Evolutionary conservation across 2,888 invertebrate species (phyloP).

Genomic region (Lithophane socia): DNA sequence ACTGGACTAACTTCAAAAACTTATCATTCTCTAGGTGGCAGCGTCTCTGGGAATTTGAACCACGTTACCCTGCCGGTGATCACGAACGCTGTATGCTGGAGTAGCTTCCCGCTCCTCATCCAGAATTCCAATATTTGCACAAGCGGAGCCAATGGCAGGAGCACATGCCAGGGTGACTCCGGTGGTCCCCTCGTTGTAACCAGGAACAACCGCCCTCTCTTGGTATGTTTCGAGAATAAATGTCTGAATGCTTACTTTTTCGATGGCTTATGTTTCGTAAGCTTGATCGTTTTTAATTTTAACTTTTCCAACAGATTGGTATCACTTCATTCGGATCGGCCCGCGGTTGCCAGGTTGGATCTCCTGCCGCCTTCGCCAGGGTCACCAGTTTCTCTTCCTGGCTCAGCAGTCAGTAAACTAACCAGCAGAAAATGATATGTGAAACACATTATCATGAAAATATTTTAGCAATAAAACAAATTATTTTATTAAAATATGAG

Average conservation of each 20-base stretch:
- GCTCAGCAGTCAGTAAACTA: slow-evolving; percentile 49
- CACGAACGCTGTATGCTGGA: slow-evolving; percentile 16
- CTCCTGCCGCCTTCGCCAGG: slow-evolving; percentile 72
- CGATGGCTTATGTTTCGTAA: not conserved
- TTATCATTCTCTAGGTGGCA: slow-evolving; percentile 14
- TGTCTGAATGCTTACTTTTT: not conserved
- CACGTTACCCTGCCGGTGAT: slow-evolving; percentile 45
- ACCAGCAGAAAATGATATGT: not conserved
- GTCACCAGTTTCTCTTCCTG: slow-evolving; percentile 69
- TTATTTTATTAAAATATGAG: no score
- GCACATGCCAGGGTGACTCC: slow-evolving; percentile 75
- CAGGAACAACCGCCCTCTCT: slow-evolving; percentile 54
- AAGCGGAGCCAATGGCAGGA: slow-evolving; percentile 66
- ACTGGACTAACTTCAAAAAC: not conserved
- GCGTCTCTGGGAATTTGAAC: slow-evolving; percentile 7
- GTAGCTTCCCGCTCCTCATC: slow-evolving; percentile 56
- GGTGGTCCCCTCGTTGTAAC: slow-evolving; percentile 75
- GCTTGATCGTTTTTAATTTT: not conserved
- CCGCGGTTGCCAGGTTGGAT: slow-evolving; percentile 68
- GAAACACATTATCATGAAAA: not conserved
- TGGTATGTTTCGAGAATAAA: slow-evolving; percentile 62
- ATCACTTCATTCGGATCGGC: slow-evolving; percentile 73
- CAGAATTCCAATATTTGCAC: slow-evolving; percentile 71
- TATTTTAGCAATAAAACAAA: no score
- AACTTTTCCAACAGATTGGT: slow-evolving; percentile 70